Conservation (phyloP, 2,888 invertebrate genomes). For the Phlogophora meticulosa region DNA sequence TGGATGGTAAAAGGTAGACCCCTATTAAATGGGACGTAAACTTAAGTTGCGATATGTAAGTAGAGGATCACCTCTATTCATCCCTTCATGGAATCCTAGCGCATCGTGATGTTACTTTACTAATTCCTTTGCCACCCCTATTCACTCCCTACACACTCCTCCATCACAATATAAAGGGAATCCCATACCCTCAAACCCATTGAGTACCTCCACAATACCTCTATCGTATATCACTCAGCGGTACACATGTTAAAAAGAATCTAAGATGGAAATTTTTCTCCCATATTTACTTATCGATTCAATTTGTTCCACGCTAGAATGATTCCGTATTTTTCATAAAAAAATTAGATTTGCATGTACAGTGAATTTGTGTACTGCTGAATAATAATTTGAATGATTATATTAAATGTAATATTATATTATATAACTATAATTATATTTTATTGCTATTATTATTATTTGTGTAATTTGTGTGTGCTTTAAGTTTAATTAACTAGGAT, state of each 20-base stretch:
- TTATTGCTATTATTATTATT: no score
- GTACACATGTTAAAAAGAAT: slow-evolving; percentile 40
- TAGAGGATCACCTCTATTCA: no score
- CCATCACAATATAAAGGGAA: neutral
- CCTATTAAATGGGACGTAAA: no score
- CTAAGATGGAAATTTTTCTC: slow-evolving; percentile 38
- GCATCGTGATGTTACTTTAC: no score
- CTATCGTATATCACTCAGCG: slow-evolving; percentile 3
- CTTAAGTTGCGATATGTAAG: no score
- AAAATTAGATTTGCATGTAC: slow-evolving; percentile 60
- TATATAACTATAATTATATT: no score
- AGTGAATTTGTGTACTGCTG: no score
- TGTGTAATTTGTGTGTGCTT: no score
- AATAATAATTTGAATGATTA: no score
- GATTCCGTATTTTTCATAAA: slow-evolving; percentile 46
- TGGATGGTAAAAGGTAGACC: no score
- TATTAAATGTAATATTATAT: no score
- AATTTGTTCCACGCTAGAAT: slow-evolving; percentile 49
- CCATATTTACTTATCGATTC: slow-evolving; percentile 64
- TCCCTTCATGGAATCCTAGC: no score
- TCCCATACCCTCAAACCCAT: slow-evolving; percentile 2
- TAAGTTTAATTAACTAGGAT: slow-evolving; percentile 47
- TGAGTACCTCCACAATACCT: slow-evolving; percentile 10
- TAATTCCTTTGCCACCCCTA: neutral
- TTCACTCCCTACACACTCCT: neutral